Percentiles rank a stretch among this genome's conserved stretches.
Conservation (phyloP, 2,797 vertebrate species). For the Sternotherus odoratus region DNA sequence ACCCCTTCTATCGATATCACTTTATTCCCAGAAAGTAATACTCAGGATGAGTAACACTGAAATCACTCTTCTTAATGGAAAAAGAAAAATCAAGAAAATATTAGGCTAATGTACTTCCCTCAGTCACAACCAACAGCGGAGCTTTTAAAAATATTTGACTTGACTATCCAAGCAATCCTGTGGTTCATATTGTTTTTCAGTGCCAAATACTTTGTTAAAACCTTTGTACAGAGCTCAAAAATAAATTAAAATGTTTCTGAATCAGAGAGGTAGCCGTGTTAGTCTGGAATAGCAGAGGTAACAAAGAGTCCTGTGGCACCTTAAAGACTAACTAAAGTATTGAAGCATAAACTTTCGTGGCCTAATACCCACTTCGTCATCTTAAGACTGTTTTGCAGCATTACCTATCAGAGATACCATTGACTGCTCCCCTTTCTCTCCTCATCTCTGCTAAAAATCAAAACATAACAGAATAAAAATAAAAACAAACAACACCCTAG, state of each 20-base stretch:
- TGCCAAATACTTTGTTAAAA: not conserved
- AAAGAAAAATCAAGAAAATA: slow-evolving; percentile 54
- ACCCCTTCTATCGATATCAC: slow-evolving; percentile 6
- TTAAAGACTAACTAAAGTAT: too few relatives aligned
- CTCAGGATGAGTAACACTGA: slow-evolving; percentile 21
- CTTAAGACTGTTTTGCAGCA: not conserved
- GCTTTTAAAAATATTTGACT: slow-evolving; percentile 63
- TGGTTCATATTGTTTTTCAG: not conserved
- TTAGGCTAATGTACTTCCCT: slow-evolving; percentile 44
- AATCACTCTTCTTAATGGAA: slow-evolving; percentile 61
- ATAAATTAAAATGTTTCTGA: not conserved
- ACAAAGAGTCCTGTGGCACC: too few relatives aligned
- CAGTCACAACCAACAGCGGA: slow-evolving; percentile 39
- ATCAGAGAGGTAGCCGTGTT: too few relatives aligned
- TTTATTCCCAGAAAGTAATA: slow-evolving; percentile 46
- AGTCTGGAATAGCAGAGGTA: too few relatives aligned
- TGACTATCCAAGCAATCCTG: not conserved
- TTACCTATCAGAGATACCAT: not conserved
- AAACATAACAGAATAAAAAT: too few relatives aligned
- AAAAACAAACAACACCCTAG: not conserved
- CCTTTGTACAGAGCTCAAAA: not conserved
- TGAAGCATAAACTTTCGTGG: too few relatives aligned
- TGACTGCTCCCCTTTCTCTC: not conserved
- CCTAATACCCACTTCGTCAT: too few relatives aligned
- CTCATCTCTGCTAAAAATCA: not conserved